Base-by-base conservation (phyloP, 2,113 vertebrate genomes). In the Peromyscus polionotus region DNA sequence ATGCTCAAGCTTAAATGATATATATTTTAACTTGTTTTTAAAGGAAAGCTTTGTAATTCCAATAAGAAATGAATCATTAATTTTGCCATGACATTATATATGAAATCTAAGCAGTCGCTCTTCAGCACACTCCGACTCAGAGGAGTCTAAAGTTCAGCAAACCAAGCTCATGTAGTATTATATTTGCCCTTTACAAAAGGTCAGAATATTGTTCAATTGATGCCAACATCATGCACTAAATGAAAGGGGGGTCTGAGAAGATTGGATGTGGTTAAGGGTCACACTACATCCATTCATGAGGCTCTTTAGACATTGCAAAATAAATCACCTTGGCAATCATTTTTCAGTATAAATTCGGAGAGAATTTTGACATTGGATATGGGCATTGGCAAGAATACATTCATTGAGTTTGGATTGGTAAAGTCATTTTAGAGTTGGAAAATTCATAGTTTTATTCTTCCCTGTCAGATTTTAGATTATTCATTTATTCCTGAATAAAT, bases 161-260 rank as follows among this genome's bases (percentile, higher is more conserved):
- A 97, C 96, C 93, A 94, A 95, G 96, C 97, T 98, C 97, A 97
- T 96, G 97, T 96, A 97, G 97, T 97, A 98, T 97, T 98, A 98
- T 97, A 98, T 97, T 95, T 98, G 98, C 96, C 98, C 98, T 98
- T 98, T 98, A 96, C 96, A 96, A 98, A 98, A 98, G 98, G 98
- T 98, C 98, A 98, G 95, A 97, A 97, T 98, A 97, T 98, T 98
- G 97, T 97, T 97, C 97, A 98, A 96, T 97, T 98, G 97, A 94
- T 97, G 97, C 96, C 96, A 97, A 97, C 93, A 97, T 97, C 94
- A 97, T 96, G 97, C 98, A 94, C 89, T 96, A 98, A 98, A 97
- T 97, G 97, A 98, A 98, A 98, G 87, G 87, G 87, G 89, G 89
- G 79, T 45, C 77, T 95, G 95, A 93, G 93, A 98, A 96, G 96